Evolutionary conservation across 2,888 invertebrate species (phyloP).

Genomic region (Leptinotarsa peninsularis): DNA sequence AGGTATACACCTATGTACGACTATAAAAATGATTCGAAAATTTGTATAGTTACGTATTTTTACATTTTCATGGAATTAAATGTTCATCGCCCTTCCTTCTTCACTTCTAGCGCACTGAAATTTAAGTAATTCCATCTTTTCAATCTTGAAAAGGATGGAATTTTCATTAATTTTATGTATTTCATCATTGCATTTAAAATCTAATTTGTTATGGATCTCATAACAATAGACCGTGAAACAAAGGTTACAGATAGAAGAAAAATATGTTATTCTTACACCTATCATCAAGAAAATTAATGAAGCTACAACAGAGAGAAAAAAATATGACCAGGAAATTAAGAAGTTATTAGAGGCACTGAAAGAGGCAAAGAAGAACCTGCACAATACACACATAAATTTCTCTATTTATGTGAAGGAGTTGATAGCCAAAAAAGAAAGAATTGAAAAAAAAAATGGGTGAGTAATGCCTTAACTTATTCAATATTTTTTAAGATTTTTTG

Average conservation of each 20-base stretch:
- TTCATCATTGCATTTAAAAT: neutral
- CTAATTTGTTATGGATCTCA: conserved; percentile 30
- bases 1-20: no score
- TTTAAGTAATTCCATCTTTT: no score
- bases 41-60: no score
- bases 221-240: conserved; percentile 41
- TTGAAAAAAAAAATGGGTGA: conserved; percentile 51
- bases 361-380: conserved; percentile 57
- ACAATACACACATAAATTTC: conserved; percentile 57
- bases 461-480: neutral
- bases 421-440: conserved; percentile 55
- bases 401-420: conserved; percentile 57
- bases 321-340: conserved; percentile 60
- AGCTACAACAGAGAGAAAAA: conserved; percentile 59
- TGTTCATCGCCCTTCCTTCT: no score
- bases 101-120: no score
- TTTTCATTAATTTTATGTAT: neutral
- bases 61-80: no score
- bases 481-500: neutral
- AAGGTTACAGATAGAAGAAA: conserved; percentile 66
- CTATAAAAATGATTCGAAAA: no score
- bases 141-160: no score
- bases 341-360: conserved; percentile 57
- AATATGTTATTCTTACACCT: conserved; percentile 63
- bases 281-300: conserved; percentile 61